phyloP scores from a whole-genome alignment of 2,888 invertebrate genomes.

The Caradrina kadenii region DNA sequence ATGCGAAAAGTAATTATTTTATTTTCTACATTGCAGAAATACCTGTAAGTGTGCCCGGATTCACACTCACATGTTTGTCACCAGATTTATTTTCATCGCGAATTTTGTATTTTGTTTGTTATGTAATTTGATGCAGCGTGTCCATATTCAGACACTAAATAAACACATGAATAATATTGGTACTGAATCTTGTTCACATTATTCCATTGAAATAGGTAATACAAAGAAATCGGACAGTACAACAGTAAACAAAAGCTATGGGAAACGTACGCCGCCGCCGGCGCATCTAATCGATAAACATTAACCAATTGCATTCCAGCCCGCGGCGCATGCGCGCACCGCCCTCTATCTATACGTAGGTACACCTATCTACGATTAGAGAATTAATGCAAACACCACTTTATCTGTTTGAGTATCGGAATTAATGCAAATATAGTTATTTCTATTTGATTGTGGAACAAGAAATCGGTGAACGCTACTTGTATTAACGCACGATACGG shows the following conservation, averaged over 20 bases:
- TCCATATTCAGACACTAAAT: conserved; percentile 5
- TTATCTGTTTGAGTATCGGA: conserved; percentile 61
- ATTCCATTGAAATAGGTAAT: conserved; percentile 36
- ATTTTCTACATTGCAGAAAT: conserved; percentile 66
- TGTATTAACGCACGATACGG: conserved; percentile 51
- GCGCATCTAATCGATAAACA: conserved; percentile 85
- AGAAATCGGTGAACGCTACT: conserved; percentile 68
- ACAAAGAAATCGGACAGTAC: conserved; percentile 59
- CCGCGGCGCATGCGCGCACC: conserved; percentile 62
- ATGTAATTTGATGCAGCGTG: background rate
- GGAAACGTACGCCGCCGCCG: conserved; percentile 70
- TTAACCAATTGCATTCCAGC: conserved; percentile 79
- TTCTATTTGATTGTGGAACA: conserved; percentile 66
- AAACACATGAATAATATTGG: background rate
- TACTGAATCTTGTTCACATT: conserved; percentile 16
- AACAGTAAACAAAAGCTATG: conserved; percentile 69
- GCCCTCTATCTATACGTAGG: conserved; percentile 58
- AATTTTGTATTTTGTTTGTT: background rate
- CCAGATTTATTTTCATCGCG: conserved; percentile 16
- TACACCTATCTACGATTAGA: conserved; percentile 47
- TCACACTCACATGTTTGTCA: conserved; percentile 44
- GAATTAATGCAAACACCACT: conserved; percentile 62
- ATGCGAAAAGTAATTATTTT: conserved; percentile 72
- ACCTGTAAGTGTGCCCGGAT: conserved; percentile 54
- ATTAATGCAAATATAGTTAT: conserved; percentile 68